Evolutionary conservation across 2,797 vertebrate genomes (phyloP).

Genomic region (Phoxinus dragarum): DNA sequence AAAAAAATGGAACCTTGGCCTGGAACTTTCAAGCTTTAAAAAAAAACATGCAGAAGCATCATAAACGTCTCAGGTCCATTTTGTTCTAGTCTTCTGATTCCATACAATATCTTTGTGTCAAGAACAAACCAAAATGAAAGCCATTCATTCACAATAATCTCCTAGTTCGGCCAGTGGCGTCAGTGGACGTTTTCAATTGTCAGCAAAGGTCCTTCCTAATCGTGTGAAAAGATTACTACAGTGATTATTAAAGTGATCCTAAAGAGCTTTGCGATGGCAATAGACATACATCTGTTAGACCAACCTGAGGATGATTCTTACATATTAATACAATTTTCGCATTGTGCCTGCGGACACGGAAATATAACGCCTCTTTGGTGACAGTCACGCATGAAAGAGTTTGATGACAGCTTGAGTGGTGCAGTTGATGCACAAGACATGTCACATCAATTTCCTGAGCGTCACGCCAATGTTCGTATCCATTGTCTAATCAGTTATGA

Average conservation of each 20-base stretch:
- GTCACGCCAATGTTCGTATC: constrained; percentile 17
- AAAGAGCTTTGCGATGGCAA: constrained; percentile 13
- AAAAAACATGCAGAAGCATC: not conserved
- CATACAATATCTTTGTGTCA: not conserved
- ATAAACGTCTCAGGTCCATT: not conserved
- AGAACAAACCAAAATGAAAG: not conserved
- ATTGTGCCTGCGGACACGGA: not conserved
- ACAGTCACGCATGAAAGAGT: constrained; percentile 34
- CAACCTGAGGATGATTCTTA: constrained; percentile 2
- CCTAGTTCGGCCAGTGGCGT: not conserved
- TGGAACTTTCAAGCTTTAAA: not conserved
- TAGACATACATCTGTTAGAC: not conserved
- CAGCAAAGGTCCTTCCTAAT: constrained; percentile 21
- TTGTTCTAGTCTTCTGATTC: not conserved
- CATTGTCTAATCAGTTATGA: constrained; percentile 12
- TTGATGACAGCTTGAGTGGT: constrained; percentile 28
- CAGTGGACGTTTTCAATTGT: not conserved
- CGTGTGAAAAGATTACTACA: not conserved
- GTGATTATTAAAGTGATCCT: constrained; percentile 38
- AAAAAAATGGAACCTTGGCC: not conserved
- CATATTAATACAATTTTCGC: not conserved
- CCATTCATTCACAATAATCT: not conserved
- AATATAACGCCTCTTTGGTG: constrained; percentile 4
- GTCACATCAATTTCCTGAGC: constrained; percentile 36
- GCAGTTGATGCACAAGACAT: constrained; percentile 20